These are phyloP conservation scores for Protophormia terraenovae DNA, from an alignment of 2,888 invertebrate genomes.

Conservation along the genomic window DNA sequence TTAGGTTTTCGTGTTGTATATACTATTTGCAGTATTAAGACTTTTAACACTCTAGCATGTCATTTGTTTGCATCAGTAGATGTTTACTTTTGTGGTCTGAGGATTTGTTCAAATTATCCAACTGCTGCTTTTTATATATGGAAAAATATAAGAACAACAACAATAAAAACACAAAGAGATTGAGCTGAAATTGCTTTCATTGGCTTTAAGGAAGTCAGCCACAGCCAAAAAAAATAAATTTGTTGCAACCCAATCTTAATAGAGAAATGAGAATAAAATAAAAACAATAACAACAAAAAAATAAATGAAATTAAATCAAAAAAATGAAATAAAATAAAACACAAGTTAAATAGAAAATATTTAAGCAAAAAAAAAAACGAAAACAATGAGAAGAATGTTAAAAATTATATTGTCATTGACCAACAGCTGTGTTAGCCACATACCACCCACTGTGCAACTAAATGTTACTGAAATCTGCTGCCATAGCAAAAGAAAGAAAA, in stretches of 20 bases:
- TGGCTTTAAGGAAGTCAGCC: slow-evolving; percentile 43
- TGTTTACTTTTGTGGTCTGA: slow-evolving; percentile 53
- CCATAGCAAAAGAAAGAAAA: background rate
- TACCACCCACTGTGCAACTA: background rate
- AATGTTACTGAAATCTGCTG: background rate
- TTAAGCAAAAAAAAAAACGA: background rate
- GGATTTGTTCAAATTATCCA: slow-evolving; percentile 61
- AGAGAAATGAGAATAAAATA: background rate
- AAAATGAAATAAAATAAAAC: background rate
- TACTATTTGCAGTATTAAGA: background rate
- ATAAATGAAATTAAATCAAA: slow-evolving; percentile 15
- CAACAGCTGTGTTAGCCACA: slow-evolving; percentile 13
- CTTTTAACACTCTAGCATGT: slow-evolving; percentile 6
- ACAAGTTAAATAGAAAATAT: background rate
- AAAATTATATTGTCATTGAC: slow-evolving; percentile 12
- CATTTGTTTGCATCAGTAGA: slow-evolving; percentile 56
- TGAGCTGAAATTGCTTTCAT: slow-evolving; percentile 48
- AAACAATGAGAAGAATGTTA: background rate
- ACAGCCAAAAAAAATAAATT: slow-evolving; percentile 82
- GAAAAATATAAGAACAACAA: background rate
- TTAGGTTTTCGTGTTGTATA: background rate
- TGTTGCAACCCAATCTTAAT: slow-evolving; percentile 82
- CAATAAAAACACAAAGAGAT: slow-evolving; percentile 4
- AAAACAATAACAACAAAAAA: background rate
- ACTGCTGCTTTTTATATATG: background rate